Evolutionary conservation across 2,113 vertebrate genomes (phyloP), one percentile per base, ranked within the genome.

Genomic region (Neotoma lepida): DNA sequence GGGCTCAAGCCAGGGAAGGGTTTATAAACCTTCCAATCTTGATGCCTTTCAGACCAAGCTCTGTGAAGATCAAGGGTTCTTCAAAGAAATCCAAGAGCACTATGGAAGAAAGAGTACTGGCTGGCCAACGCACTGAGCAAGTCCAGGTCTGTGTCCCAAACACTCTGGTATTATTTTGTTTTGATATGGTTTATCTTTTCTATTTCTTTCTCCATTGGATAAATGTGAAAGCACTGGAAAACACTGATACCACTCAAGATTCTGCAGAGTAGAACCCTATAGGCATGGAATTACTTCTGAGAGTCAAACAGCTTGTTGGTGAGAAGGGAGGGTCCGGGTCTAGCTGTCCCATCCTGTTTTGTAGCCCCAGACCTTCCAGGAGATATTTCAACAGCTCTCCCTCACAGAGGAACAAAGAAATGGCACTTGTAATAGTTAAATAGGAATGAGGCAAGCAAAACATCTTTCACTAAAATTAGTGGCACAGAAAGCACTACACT

Each of bases 361-460:
- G 14, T 80, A 30, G 81, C 33, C 24, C n/a, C 64, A 51, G 56
- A 76, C 35, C 63, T 89, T 66, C 17, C 63, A 46, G 44, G 41
- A 63, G 20, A 74, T 84, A 87, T 87, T 89, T 70, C 82, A 89
- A 96, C 44, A 91, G 78, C 12, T 80, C 56, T 33, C 92, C 73
- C 93, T 93, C 20, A 44, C 28, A 88, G 87, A 91, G 33, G 46
- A 91, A 87, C n/a, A 93, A 94, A 94, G 56, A 71, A 20, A 58
- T 46, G 61, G 22, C 17, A 89, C 71, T 85, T 91, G 10, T 35
- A 86, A 90, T n/a, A 82, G 41, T 86, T 96, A 94, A 88, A 90
- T 86, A 82, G 68, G 35, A 96, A 22, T 91, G 66, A 92, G 70
- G 73, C 33, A 92, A 74, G 77, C 3, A 68, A 28, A 94, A 24